A percentile compares a stretch with the other conserved stretches of the same genome.
These are phyloP conservation scores for Episyrphus balteatus DNA, from an alignment of 1,140 invertebrate genomes.

Conservation along the genomic window DNA sequence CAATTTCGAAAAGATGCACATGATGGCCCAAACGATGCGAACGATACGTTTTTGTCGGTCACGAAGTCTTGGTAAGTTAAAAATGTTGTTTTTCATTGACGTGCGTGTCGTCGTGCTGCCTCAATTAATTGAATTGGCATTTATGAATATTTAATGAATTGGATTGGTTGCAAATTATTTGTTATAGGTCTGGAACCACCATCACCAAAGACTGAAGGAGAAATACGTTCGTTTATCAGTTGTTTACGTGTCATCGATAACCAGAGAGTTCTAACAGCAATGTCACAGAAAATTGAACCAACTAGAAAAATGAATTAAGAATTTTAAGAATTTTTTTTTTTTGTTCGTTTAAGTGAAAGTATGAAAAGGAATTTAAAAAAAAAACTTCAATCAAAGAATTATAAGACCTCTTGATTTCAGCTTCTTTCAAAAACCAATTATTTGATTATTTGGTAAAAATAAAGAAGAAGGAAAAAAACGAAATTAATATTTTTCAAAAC, in stretches of 20 bases:
- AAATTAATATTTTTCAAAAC: too few relatives aligned
- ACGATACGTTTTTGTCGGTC: constrained; percentile 64
- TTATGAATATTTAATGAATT: constrained; percentile 5
- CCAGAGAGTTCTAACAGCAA: constrained; percentile 58
- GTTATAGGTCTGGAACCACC: constrained; percentile 50
- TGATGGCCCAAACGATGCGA: constrained; percentile 73
- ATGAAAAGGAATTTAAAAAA: too few relatives aligned
- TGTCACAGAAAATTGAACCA: constrained; percentile 61
- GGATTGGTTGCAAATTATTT: constrained; percentile 1
- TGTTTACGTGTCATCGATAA: constrained; percentile 67
- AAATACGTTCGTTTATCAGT: constrained; percentile 52
- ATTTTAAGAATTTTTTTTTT: constrained; percentile 3
- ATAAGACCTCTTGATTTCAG: too few relatives aligned
- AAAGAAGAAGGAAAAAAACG: too few relatives aligned
- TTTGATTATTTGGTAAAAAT: too few relatives aligned
- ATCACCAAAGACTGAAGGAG: constrained; percentile 54
- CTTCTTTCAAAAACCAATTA: too few relatives aligned
- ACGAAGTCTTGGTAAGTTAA: constrained; percentile 49
- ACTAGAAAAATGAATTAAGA: constrained; percentile 23
- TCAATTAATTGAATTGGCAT: too few relatives aligned
- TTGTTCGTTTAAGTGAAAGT: neutral
- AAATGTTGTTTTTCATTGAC: neutral
- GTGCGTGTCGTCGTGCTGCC: too few relatives aligned
- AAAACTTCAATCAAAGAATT: too few relatives aligned
- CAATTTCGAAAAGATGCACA: constrained; percentile 89